phyloP scores from a whole-genome alignment of 2,797 vertebrate genomes.

The Lycodopsis pacificus region DNA sequence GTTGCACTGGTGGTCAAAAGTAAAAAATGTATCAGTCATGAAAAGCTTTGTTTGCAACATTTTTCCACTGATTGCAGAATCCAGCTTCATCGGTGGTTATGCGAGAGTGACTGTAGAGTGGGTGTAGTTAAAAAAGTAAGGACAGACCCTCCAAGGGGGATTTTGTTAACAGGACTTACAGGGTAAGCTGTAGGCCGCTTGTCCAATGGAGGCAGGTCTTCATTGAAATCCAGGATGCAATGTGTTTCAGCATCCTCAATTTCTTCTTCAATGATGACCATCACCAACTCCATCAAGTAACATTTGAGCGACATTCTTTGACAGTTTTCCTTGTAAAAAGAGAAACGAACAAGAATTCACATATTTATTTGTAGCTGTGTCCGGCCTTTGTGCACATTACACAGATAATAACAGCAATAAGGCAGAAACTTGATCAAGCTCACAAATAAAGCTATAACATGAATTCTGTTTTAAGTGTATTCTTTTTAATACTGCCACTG shows the following conservation, averaged over 20 bases:
- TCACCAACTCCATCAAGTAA: constrained; percentile 78
- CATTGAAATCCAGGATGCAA: constrained; percentile 28
- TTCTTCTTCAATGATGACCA: constrained; percentile 70
- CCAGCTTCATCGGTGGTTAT: background rate
- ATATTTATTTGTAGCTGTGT: background rate
- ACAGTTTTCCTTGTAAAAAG: constrained; percentile 68
- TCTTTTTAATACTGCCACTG: too few relatives aligned
- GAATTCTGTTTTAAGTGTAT: background rate
- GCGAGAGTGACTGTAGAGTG: background rate
- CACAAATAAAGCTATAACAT: background rate
- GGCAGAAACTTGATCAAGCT: background rate
- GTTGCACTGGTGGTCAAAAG: background rate
- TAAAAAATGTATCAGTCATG: background rate
- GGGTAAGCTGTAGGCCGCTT: rapidly evolving
- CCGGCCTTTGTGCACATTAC: too few relatives aligned
- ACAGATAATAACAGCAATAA: background rate
- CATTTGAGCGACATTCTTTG: constrained; percentile 61
- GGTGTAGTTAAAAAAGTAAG: background rate
- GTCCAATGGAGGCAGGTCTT: rapidly evolving
- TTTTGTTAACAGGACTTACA: constrained; percentile 54
- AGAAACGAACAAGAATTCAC: constrained; percentile 6
- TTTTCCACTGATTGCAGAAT: background rate
- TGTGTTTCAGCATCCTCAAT: rapidly evolving
- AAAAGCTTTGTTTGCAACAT: background rate
- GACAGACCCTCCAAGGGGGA: background rate